Conservation (phyloP, 2,113 vertebrate species). For the Oreotragus oreotragus region DNA sequence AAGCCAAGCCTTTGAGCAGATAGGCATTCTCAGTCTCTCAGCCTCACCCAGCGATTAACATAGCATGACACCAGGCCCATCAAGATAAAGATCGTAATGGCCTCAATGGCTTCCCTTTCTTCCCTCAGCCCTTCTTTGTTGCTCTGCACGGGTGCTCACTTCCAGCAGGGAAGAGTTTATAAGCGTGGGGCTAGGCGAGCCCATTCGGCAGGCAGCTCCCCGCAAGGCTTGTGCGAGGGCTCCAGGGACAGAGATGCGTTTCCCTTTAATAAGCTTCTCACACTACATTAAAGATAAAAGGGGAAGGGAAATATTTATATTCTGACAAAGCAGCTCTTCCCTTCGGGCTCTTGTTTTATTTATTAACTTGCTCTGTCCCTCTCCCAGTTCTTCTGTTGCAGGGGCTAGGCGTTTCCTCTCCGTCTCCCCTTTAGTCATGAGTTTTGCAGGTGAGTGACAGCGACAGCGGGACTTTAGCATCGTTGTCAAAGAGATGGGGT, state of each 20-base stretch:
- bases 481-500: conserved; percentile 53
- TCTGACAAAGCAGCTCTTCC: conserved; percentile 87
- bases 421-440: conserved; percentile 72
- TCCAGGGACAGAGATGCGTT: conserved; percentile 78
- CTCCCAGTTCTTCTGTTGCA: conserved; percentile 61
- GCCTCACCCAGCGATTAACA: background rate
- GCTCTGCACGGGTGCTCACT: conserved; percentile 53
- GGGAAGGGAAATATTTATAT: conserved; percentile 87
- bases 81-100: conserved; percentile 72
- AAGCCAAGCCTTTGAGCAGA: conserved; percentile 40
- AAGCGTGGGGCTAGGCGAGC: conserved; percentile 45
- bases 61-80: conserved; percentile 59
- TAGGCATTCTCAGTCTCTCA: conserved; percentile 35
- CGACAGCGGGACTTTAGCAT: conserved; percentile 68
- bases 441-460: conserved; percentile 69
- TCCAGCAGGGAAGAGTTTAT: conserved; percentile 75
- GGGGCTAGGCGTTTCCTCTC: conserved; percentile 56
- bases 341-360: conserved; percentile 87
- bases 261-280: conserved; percentile 85
- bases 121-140: conserved; percentile 60
- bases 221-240: conserved; percentile 70
- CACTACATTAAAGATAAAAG: conserved; percentile 87
- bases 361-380: conserved; percentile 82
- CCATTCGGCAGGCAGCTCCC: conserved; percentile 68
- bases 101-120: conserved; percentile 67